A percentile compares a stretch with the other conserved stretches of the same genome.
Evolutionary conservation across 2,797 vertebrate genomes (phyloP).

Genomic region (Pitangus sulphuratus): DNA sequence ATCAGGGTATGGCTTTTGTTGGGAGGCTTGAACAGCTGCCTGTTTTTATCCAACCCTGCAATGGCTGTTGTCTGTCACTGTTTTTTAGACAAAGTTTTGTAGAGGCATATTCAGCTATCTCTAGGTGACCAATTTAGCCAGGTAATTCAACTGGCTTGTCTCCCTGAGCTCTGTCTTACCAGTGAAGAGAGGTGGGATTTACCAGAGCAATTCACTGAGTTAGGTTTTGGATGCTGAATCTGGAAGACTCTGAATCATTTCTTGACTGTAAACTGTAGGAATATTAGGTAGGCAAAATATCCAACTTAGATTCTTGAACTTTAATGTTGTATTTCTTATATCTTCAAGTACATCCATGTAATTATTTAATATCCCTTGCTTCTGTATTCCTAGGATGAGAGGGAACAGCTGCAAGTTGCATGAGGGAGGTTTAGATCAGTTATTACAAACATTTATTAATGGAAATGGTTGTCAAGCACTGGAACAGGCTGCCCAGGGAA

Average conservation of each 20-base stretch:
- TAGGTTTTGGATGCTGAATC: not conserved
- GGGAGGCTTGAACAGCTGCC: not conserved
- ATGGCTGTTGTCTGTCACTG: not conserved
- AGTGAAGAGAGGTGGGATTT: not conserved
- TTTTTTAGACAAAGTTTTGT: not conserved
- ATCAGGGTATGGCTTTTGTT: not conserved
- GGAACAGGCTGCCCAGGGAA: not conserved
- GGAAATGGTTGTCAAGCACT: not conserved
- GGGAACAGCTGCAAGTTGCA: not conserved
- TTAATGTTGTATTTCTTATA: not conserved
- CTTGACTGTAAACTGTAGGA: not conserved
- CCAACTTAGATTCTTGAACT: not conserved
- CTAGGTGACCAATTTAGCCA: fast-evolving
- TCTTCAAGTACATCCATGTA: not conserved
- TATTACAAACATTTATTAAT: not conserved
- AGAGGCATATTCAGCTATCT: not conserved
- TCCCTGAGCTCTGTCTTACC: not conserved
- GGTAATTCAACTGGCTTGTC: not conserved
- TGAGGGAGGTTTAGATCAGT: not conserved
- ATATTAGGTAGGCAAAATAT: not conserved
- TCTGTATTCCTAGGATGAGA: not conserved
- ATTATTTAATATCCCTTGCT: not conserved
- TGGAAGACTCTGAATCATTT: not conserved
- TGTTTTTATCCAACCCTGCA: not conserved
- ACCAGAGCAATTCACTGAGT: not conserved